phyloP scores from a whole-genome alignment of 2,797 vertebrate species.

The Chaetophractus vellerosus region DNA sequence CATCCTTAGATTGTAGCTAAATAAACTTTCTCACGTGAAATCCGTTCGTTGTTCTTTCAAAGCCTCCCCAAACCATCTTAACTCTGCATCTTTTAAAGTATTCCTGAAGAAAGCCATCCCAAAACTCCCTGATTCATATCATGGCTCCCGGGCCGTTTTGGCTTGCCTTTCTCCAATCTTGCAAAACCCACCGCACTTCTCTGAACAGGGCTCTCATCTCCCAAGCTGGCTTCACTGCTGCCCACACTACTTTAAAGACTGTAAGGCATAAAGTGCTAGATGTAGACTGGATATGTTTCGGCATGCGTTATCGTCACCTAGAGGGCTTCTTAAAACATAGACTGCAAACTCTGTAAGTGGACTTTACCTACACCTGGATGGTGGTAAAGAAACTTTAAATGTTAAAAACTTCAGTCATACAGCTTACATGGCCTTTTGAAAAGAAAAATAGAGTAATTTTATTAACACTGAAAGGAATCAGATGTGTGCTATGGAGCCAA shows the following conservation, averaged over 20 bases:
- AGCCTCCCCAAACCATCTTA: not conserved
- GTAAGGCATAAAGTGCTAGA: not conserved
- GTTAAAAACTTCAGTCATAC: constrained; percentile 41
- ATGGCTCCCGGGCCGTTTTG: not conserved
- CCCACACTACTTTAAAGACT: not conserved
- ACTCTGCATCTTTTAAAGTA: not conserved
- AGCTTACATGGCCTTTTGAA: constrained; percentile 43
- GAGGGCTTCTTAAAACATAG: not conserved
- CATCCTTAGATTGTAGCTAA: not conserved
- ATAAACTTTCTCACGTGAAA: not conserved
- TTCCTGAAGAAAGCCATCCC: not conserved
- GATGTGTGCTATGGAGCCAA: not conserved
- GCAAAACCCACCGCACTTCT: not conserved
- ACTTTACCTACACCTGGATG: not conserved
- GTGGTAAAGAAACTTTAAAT: constrained; percentile 35
- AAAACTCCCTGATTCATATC: not conserved
- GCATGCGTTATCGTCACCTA: not conserved
- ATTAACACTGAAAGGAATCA: constrained; percentile 49
- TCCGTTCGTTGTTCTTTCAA: not conserved
- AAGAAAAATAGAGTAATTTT: constrained; percentile 51
- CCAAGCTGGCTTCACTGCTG: not conserved
- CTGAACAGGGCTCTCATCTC: not conserved
- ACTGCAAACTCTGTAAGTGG: not conserved
- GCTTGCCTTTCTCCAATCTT: not conserved
- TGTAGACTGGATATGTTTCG: not conserved